Base-by-base conservation (phyloP, 2,113 vertebrate species). In the Polyodon spathula region DNA sequence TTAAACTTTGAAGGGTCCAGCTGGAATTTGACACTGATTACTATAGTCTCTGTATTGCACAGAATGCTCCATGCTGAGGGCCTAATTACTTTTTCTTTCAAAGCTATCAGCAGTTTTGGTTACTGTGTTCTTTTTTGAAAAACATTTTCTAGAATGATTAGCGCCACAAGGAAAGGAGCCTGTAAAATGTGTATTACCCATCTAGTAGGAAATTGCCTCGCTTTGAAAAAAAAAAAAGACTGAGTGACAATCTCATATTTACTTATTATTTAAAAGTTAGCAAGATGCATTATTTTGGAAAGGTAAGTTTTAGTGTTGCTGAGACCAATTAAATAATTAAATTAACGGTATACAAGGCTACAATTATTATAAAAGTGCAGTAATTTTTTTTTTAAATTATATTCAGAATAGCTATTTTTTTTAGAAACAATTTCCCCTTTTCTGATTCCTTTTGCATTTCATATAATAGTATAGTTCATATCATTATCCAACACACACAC, bases 41-140 rank as follows among this genome's bases (percentile, higher is more conserved):
- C 27, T 55, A 55, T 55, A 55, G 37, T 37, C 17, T 17, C 9
- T 38, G 16, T 10, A n/a, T 53, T 53, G n/a, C 16, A 53, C 15
- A 17, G 17, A 55, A 38, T 37, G 17, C 2, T 55, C 27, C 53
- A 55, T 17, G 17, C 53, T 37, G 53, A 55, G 4, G 4, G 53
- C 15, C 53, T 37, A 55, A 55, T 55, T 55, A 55, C 53, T 55
- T 37, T 37, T 55, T 12, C 53, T 55, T 55, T 55, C 53, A 37
- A 5, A 55, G 7, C 17, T 10, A 54, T 5, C 53, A 54, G 53
- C 53, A 17, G 15, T 55, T 10, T 38, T 7, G 2, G 11, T 38
- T 17, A 27, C 11, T 53, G 6, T 16, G 7, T 53, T 53, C 14
- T 17, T 17, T 14, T 53, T 53, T 50, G 12, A n/a, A 50, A 44